phyloP scores from a whole-genome alignment of 2,113 vertebrate genomes.

The Amblyopsis rosae region DNA sequence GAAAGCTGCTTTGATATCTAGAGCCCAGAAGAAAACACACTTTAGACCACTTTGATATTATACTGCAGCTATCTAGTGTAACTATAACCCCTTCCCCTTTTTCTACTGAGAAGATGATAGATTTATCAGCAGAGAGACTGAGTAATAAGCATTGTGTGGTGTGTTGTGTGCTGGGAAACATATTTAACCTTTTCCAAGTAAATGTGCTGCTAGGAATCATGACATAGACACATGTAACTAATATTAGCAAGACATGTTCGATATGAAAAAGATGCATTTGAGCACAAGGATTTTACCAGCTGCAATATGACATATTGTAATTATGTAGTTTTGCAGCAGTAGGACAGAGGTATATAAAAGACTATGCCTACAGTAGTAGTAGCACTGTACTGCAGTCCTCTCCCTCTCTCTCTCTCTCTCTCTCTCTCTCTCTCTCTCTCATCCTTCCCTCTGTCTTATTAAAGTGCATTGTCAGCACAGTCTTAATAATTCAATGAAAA shows the following conservation, averaged over 20 bases:
- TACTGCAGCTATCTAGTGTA: constrained; percentile 55
- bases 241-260: constrained; percentile 33
- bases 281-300: constrained; percentile 36
- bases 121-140: not conserved
- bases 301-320: constrained; percentile 35
- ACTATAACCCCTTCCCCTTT: constrained; percentile 14
- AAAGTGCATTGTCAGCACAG: not conserved
- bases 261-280: constrained; percentile 52
- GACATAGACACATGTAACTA: constrained; percentile 5
- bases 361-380: constrained; percentile 29
- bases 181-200: not conserved
- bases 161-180: too few species aligned
- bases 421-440: constrained; percentile 2
- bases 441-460: not conserved
- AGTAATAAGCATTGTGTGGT: too few species aligned
- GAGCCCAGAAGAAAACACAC: constrained; percentile 58
- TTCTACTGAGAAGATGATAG: not conserved
- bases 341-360: constrained; percentile 54
- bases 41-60: constrained; percentile 64
- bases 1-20: constrained; percentile 69
- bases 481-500: not conserved
- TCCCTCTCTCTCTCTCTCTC: constrained; percentile 20
- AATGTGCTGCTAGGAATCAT: not conserved
- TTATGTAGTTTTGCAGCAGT: constrained; percentile 40
- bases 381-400: constrained; percentile 41